A percentile compares a stretch with the other conserved stretches of the same genome.
Evolutionary conservation across 2,797 vertebrate genomes (phyloP).

Genomic region (Helicolenus hilgendorfi): DNA sequence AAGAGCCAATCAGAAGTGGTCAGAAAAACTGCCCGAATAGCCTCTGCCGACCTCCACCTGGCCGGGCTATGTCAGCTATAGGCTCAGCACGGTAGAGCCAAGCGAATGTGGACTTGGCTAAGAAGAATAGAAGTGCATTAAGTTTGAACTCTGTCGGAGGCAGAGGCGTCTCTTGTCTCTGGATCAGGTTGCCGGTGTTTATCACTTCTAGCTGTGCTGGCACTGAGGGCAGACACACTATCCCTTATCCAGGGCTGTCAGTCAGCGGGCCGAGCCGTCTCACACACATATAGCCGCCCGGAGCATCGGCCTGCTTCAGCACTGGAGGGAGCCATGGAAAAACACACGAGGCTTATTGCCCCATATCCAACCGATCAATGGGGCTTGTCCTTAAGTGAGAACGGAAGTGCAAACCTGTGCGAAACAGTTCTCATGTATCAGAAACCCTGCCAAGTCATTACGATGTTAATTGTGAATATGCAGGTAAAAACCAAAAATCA

Average conservation of each 20-base stretch:
- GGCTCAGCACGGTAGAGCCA: constrained; percentile 46
- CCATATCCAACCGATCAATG: constrained; percentile 84
- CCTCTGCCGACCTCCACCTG: constrained; percentile 63
- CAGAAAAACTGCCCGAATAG: constrained; percentile 25
- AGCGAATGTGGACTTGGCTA: constrained; percentile 73
- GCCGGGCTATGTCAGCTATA: constrained; percentile 6
- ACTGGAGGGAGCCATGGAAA: constrained; percentile 80
- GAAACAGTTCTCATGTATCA: constrained; percentile 79
- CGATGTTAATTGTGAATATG: constrained; percentile 48
- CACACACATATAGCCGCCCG: constrained; percentile 86
- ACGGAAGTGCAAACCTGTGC: constrained; percentile 81
- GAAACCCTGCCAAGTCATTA: constrained; percentile 62
- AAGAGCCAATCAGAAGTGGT: constrained; percentile 44
- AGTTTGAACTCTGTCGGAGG: constrained; percentile 94
- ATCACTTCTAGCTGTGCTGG: constrained; percentile 95
- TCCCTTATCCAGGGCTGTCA: constrained; percentile 95
- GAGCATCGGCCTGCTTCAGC: constrained; percentile 75
- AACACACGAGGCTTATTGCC: constrained; percentile 79
- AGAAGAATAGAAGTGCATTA: constrained; percentile 90
- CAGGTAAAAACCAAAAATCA: neutral
- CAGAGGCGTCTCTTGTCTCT: constrained; percentile 93
- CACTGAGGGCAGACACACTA: constrained; percentile 94
- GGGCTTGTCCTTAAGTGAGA: constrained; percentile 87
- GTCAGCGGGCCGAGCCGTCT: constrained; percentile 85
- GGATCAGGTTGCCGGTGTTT: constrained; percentile 96